These are phyloP conservation scores for Typhlomys cinereus DNA, from an alignment of 2,113 vertebrate species.

Conservation along the genomic window DNA sequence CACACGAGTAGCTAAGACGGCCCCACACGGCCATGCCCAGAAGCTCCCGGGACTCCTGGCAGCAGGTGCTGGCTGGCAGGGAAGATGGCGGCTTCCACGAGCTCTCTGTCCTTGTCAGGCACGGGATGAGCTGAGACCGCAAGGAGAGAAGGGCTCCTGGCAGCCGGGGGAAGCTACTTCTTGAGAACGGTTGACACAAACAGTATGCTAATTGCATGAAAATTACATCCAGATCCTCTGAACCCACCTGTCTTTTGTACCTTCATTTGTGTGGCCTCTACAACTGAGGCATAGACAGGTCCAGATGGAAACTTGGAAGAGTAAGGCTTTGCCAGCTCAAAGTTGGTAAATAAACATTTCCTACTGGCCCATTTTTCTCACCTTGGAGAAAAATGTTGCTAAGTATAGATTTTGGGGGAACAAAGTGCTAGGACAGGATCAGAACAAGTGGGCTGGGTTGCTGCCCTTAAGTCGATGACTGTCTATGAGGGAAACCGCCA, in stretches of 20 bases:
- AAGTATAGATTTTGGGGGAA: not conserved
- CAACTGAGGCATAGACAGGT: constrained; percentile 28
- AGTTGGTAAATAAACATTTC: not conserved
- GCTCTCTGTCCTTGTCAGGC: not conserved
- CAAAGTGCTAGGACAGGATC: not conserved
- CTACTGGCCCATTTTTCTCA: not conserved
- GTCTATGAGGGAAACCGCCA: not conserved
- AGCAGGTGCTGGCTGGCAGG: not conserved
- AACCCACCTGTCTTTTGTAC: constrained; percentile 54
- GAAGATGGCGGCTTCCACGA: not conserved
- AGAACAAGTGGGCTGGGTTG: not conserved
- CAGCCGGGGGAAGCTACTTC: constrained; percentile 33
- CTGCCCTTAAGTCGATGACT: not conserved
- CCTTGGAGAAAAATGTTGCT: not conserved
- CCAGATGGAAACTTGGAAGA: constrained; percentile 48
- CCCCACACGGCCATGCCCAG: no score
- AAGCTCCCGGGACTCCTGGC: no score
- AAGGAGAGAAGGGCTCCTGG: not conserved
- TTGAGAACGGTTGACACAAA: constrained; percentile 49
- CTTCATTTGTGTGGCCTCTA: constrained; percentile 43
- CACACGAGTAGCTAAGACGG: no score
- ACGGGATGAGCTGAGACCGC: not conserved
- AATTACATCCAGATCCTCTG: constrained; percentile 55
- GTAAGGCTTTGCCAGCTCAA: constrained; percentile 28
- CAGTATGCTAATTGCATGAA: constrained; percentile 62